Conservation (phyloP, 2,113 vertebrate genomes). For the Eurypyga helias region DNA sequence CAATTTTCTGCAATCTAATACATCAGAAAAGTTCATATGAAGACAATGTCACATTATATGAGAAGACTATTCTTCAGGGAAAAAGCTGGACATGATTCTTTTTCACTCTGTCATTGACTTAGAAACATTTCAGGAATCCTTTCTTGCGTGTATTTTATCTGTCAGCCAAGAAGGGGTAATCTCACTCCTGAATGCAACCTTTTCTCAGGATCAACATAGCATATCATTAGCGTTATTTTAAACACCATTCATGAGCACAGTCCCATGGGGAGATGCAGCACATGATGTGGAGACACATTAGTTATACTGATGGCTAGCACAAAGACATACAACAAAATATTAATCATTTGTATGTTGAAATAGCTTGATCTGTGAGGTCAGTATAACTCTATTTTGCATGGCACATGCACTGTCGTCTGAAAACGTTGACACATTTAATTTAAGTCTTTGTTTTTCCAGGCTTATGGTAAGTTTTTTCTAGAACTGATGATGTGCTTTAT, state of each 20-base stretch:
- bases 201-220: neutral
- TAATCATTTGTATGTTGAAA: neutral
- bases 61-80: neutral
- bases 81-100: neutral
- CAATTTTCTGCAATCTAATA: neutral
- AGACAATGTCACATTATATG: neutral
- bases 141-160: neutral
- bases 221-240: neutral
- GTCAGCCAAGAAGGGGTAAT: neutral
- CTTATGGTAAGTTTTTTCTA: neutral
- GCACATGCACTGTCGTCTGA: neutral
- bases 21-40: neutral
- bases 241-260: neutral
- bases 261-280: neutral
- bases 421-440: neutral
- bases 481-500: neutral
- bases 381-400: neutral
- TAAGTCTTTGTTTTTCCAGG: neutral
- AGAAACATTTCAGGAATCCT: neutral
- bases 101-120: neutral
- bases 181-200: neutral
- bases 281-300: neutral
- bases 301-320: neutral
- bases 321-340: neutral
- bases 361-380: neutral